These are phyloP conservation scores for Amblyjoppa fuscipennis DNA, from an alignment of 2,888 invertebrate species.

Conservation along the genomic window DNA sequence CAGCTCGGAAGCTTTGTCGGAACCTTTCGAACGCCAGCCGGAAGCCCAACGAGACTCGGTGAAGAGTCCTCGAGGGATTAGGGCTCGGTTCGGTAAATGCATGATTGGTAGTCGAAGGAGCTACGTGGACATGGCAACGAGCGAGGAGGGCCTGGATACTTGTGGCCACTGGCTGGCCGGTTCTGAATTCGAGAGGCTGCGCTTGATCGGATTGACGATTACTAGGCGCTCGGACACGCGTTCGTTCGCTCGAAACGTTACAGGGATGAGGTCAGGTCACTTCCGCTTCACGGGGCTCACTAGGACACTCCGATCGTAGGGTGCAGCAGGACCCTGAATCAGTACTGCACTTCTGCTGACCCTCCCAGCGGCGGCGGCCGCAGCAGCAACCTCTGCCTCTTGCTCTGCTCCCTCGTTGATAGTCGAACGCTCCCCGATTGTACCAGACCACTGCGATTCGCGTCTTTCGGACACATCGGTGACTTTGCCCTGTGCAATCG, in stretches of 20 bases:
- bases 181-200: slow-evolving; percentile 77
- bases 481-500: neutral
- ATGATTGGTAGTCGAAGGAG: slow-evolving; percentile 82
- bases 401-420: slow-evolving; percentile 23
- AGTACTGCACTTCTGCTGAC: slow-evolving; percentile 51
- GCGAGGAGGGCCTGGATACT: slow-evolving; percentile 77
- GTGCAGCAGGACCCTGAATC: slow-evolving; percentile 32
- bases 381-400: neutral
- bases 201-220: slow-evolving; percentile 81
- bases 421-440: slow-evolving; percentile 41
- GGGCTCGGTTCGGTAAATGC: slow-evolving; percentile 78
- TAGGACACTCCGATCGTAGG: slow-evolving; percentile 70
- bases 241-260: slow-evolving; percentile 33
- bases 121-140: slow-evolving; percentile 44
- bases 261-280: slow-evolving; percentile 60
- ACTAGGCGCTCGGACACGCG: slow-evolving; percentile 67
- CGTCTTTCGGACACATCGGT: slow-evolving; percentile 25
- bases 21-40: slow-evolving; percentile 22
- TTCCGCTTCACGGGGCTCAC: slow-evolving; percentile 76
- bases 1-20: neutral
- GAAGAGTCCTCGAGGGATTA: slow-evolving; percentile 82
- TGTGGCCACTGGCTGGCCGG: slow-evolving; percentile 79
- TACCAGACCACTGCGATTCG: slow-evolving; percentile 21
- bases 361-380: slow-evolving; percentile 14
- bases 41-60: slow-evolving; percentile 42